phyloP scores from a whole-genome alignment of 2,888 invertebrate species.

The Synanthedon andrenaeformis region DNA sequence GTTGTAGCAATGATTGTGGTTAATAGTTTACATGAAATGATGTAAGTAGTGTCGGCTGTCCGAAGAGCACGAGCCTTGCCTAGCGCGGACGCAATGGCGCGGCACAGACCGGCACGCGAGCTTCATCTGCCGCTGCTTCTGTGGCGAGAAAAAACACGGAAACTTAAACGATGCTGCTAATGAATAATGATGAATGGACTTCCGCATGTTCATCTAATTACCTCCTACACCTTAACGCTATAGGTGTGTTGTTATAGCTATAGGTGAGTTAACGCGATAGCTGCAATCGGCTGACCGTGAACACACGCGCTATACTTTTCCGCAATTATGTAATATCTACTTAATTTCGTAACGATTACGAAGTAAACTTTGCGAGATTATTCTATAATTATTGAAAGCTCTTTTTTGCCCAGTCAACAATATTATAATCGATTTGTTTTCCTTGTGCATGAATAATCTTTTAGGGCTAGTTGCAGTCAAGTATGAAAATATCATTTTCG shows the following conservation, averaged over 20 bases:
- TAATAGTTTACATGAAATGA: constrained; percentile 14
- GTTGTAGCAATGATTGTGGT: neutral
- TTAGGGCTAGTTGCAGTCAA: no score
- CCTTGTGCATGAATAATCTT: no score
- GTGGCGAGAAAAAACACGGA: constrained; percentile 52
- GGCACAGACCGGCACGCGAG: constrained; percentile 42
- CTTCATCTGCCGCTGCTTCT: constrained; percentile 17
- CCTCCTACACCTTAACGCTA: constrained; percentile 12
- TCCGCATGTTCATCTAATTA: constrained; percentile 54
- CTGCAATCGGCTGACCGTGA: constrained; percentile 24
- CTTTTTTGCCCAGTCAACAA: no score
- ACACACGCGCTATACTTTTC: constrained; percentile 28
- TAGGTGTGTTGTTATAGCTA: neutral
- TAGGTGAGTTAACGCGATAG: neutral
- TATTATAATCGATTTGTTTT: no score
- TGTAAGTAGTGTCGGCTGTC: constrained; percentile 28
- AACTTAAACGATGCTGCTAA: constrained; percentile 49
- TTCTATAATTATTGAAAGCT: neutral
- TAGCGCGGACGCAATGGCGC: constrained; percentile 38
- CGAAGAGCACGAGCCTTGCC: constrained; percentile 2
- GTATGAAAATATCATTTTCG: no score
- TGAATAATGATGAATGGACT: constrained; percentile 51
- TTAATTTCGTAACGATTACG: constrained; percentile 8
- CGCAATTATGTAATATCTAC: constrained; percentile 17
- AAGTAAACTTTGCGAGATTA: neutral